Evolutionary conservation across 1,140 invertebrate genomes (phyloP).

Genomic region (Frieseomelitta varia): DNA sequence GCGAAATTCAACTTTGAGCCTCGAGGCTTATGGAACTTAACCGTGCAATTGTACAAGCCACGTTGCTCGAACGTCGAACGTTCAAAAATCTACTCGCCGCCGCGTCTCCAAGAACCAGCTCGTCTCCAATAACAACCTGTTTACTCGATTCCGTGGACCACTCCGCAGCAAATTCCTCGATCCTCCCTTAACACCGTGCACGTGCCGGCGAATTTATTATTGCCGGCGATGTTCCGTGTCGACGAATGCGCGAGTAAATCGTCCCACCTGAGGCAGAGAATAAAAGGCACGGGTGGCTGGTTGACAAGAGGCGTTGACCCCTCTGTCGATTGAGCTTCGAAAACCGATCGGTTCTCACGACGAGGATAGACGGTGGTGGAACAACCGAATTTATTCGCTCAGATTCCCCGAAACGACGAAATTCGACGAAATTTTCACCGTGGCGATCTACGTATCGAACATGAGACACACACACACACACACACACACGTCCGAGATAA

Average conservation of each 20-base stretch:
- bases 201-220: constrained; percentile 18
- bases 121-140: background rate
- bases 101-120: background rate
- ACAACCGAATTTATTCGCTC: background rate
- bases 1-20: background rate
- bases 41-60: background rate
- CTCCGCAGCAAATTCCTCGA: background rate
- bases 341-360: background rate
- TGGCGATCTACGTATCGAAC: background rate
- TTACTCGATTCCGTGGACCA: background rate
- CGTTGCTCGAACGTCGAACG: background rate
- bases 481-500: no score
- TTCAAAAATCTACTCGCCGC: background rate
- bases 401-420: background rate
- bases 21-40: background rate
- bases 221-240: background rate
- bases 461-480: background rate
- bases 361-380: background rate
- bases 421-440: constrained; percentile 9
- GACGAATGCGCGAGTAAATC: background rate
- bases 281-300: background rate
- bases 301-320: constrained; percentile 9
- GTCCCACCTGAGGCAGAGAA: background rate
- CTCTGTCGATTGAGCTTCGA: background rate
- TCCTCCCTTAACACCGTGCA: background rate